Conservation (phyloP, 2,888 invertebrate genomes). For the Linnaemya vulpina region DNA sequence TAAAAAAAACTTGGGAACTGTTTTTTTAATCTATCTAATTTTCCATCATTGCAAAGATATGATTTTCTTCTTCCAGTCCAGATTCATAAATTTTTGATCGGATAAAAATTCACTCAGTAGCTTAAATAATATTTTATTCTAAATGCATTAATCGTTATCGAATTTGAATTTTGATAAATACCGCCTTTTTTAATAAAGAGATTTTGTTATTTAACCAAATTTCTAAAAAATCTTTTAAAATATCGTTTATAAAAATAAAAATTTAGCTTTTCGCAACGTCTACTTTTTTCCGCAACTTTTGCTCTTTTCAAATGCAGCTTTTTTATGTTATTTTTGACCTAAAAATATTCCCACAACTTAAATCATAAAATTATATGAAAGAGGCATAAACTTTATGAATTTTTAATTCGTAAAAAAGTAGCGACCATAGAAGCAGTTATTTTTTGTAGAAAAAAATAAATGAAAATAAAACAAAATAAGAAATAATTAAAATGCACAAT, state of each 20-base stretch:
- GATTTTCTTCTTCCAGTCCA: too few species aligned
- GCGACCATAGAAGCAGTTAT: neutral
- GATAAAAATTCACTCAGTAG: too few species aligned
- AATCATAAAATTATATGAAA: slow-evolving; percentile 1
- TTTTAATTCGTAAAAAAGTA: slow-evolving; percentile 38
- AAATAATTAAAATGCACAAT: slow-evolving; percentile 55
- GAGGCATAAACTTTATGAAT: slow-evolving; percentile 50
- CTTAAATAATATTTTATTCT: too few species aligned
- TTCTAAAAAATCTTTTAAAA: too few species aligned
- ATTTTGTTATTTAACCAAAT: neutral
- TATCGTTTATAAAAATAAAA: neutral
- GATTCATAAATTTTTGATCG: too few species aligned
- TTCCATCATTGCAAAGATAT: too few species aligned
- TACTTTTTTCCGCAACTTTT: neutral
- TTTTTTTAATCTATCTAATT: too few species aligned
- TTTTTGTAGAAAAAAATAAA: neutral
- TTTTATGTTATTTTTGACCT: neutral
- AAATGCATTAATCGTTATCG: too few species aligned
- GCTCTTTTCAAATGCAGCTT: neutral
- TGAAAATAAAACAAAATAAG: neutral
- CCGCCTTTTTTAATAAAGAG: neutral
- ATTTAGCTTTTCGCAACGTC: neutral
- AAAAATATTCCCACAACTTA: slow-evolving; percentile 47
- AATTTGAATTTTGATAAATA: too few species aligned
- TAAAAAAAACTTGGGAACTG: too few species aligned